Evolutionary conservation across 2,113 vertebrate genomes (phyloP).

Genomic region (Pogona vitticeps): DNA sequence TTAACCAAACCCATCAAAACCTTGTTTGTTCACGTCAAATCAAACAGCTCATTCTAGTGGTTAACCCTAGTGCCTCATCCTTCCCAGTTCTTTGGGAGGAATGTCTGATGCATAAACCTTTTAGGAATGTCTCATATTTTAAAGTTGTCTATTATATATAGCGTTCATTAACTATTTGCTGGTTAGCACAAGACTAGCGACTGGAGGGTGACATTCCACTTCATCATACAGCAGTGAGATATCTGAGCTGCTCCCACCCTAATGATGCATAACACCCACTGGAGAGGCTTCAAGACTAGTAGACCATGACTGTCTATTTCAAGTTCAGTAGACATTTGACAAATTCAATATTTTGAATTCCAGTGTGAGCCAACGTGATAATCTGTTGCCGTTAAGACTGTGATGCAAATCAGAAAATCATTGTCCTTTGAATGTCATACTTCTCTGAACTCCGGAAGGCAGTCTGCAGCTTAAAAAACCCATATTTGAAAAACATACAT

Average conservation of each 20-base stretch:
- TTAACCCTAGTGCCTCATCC: constrained; percentile 17
- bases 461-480: not conserved
- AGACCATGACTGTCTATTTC: not conserved
- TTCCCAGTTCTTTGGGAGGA: constrained; percentile 8
- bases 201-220: not conserved
- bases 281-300: not conserved
- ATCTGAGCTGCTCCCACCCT: not conserved
- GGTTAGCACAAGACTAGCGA: not conserved
- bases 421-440: not conserved
- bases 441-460: not conserved
- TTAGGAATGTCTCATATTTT: constrained; percentile 41
- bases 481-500: too few relatives aligned
- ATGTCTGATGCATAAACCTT: constrained; percentile 33
- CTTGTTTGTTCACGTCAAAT: constrained; percentile 48
- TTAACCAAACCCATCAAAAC: constrained; percentile 25
- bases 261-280: not conserved
- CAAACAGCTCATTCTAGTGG: constrained; percentile 27
- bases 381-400: not conserved
- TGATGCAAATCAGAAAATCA: not conserved
- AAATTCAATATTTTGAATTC: not conserved
- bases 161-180: constrained; percentile 26
- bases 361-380: not conserved
- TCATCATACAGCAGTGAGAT: not conserved
- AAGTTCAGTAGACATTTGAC: not conserved
- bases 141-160: constrained; percentile 3